Evolutionary conservation across 2,888 invertebrate species (phyloP), one percentile per base, ranked within the genome.

Genomic region (Axea sp.): DNA sequence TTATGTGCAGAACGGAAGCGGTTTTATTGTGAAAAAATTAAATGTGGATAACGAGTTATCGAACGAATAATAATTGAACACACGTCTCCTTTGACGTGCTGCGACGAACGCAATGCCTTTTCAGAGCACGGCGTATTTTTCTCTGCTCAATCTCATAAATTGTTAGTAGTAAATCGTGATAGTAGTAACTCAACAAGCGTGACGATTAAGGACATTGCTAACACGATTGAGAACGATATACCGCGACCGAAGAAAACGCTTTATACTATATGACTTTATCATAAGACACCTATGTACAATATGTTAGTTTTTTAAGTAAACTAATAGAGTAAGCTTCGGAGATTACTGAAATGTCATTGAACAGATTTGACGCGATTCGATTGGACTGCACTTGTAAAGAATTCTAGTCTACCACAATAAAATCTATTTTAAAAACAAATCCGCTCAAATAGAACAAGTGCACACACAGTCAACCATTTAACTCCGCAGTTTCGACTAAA

Each of bases 351-450:
- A 30, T 19, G 30, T 51, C 22, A 43, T 9, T 19, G 17, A 2
- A 37, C 62, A 51, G 41, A 51, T 39, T 64, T 65, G n/a, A 26
- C 17, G 24, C 12, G 17, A 53, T 35, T 68, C 28, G 17, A 41
- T 12, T 9, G 41, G 26, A 53, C 43, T 59, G 31, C 60, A 41
- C 28, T 14, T 47, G 35, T 37, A 9, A 43, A 35, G 59, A 43
- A 68, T 51, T 68, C 68, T 68, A 53, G 68, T 69, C 69, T 69
- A 15, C 17, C 41, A 24, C 33, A 39, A 67, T 4, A 14, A 47
- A 37, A 37, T 22, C 11, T 33, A n/a, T 12, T 39, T 30, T 41
- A 45, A 37, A 35, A 8, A n/a, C 47, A 43, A 53, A 53, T 35
- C 47, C 45, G 55, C 12, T 39, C 39, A 31, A 9, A 9, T 8